phyloP scores from a whole-genome alignment of 2,888 invertebrate species.

The Xanthia togata region DNA sequence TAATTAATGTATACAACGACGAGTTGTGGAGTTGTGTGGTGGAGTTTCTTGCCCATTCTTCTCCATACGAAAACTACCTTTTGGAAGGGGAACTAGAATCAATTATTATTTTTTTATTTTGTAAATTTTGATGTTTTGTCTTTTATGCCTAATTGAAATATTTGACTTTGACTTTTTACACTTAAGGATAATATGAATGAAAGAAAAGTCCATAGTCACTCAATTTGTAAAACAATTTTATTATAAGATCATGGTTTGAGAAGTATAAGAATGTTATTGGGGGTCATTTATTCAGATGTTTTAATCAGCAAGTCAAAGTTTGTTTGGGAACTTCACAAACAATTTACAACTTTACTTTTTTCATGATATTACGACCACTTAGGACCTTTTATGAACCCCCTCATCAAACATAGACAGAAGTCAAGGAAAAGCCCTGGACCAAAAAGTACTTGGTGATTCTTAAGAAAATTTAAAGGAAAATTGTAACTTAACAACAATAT shows the following conservation, averaged over 20 bases:
- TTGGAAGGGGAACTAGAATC: no score
- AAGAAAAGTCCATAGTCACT: background rate
- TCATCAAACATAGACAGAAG: slow-evolving; percentile 2
- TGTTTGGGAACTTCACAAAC: background rate
- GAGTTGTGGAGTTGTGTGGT: no score
- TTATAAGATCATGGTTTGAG: background rate
- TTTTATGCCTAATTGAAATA: no score
- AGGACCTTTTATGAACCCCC: slow-evolving; percentile 11
- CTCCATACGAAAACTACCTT: no score
- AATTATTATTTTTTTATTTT: no score
- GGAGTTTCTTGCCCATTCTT: no score
- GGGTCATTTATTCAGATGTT: background rate
- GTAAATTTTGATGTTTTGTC: no score
- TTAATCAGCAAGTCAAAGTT: background rate
- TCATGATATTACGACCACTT: slow-evolving; percentile 3
- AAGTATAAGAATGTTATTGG: background rate
- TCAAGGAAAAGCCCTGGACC: background rate
- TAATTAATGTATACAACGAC: no score
- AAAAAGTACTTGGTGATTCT: background rate
- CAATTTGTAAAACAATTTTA: background rate
- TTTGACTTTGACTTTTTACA: no score
- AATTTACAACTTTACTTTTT: slow-evolving; percentile 13
- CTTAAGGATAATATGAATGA: background rate
- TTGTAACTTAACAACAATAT: background rate
- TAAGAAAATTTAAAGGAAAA: background rate